Evolutionary conservation across 2,113 vertebrate species (phyloP), one percentile per base, ranked within the genome.

Genomic region (Phyllostomus discolor): DNA sequence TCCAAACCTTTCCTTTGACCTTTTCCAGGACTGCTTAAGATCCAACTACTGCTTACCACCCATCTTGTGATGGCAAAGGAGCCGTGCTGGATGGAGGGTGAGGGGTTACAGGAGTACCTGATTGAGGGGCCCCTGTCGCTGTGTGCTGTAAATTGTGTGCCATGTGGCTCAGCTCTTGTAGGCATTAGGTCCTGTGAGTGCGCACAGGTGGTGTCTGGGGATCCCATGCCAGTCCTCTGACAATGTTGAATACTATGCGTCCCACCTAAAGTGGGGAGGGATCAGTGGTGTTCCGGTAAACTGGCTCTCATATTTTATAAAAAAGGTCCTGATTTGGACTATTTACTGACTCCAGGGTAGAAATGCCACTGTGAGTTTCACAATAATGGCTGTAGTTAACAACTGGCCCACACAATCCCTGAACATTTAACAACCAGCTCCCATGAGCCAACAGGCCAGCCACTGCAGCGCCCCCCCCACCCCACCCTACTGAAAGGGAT

Each of bases 71-170:
- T 35, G 43, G 26, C 43, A 26, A 6, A 17, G 87, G 66, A 80
- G 41, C 28, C 1, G 5, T 1, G 0, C n/a, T 22, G 2, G 64
- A 5, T 69, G 1, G 0, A 15, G 20, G 31, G 8, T 24, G 3
- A 26, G 17, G 24, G 22, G n/a, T 83, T 15, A 1, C 4, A 4
- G 17, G 33, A 12, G n/a, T 14, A 79, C 67, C 62, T 16, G 1
- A 33, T 0, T 22, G 35, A n/a, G 6, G 12, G 43, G 64, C 16
- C 35, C 15, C 0, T 14, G 6, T 16, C 48, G 3, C 26, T 46
- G 20, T 28, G 59, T 26, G 3, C 69, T 28, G 4, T 24, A 19
- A 14, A 16, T 16, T 5, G 7, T 4, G 33, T 15, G 17, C 76
- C 62, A 0, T 0, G 1, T 1, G 1, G 6, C 15, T 81, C 38